A percentile compares a stretch with the other conserved stretches of the same genome.
phyloP scores from a whole-genome alignment of 2,888 invertebrate genomes.

The Branchipolynoe longqiensis region DNA sequence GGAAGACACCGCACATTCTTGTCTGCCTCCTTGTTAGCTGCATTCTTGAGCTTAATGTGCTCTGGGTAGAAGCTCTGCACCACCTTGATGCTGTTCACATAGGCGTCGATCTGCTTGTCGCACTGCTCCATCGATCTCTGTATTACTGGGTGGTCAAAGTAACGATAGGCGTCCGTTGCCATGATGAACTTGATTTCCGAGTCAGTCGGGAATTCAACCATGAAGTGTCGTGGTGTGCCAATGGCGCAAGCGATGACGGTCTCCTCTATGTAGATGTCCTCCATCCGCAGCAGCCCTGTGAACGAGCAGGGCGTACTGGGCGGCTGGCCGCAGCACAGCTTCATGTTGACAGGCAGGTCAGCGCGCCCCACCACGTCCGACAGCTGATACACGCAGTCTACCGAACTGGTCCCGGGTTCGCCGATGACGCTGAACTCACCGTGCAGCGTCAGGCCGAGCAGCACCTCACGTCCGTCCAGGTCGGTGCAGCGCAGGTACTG shows the following conservation, averaged over 20 bases:
- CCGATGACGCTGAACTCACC: constrained; percentile 49
- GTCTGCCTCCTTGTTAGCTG: neutral
- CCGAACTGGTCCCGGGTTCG: constrained; percentile 16
- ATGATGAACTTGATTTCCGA: constrained; percentile 71
- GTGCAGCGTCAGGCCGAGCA: constrained; percentile 8
- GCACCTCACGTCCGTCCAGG: constrained; percentile 42
- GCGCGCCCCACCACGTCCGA: constrained; percentile 71
- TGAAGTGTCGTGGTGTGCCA: constrained; percentile 71
- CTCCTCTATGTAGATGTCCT: constrained; percentile 70
- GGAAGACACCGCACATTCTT: neutral
- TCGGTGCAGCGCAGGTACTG: constrained; percentile 57
- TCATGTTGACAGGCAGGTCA: constrained; percentile 71
- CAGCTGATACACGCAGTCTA: constrained; percentile 63
- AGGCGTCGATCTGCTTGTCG: constrained; percentile 71
- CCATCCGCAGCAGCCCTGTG: constrained; percentile 73
- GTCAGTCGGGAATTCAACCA: constrained; percentile 74
- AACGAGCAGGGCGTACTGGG: constrained; percentile 75
- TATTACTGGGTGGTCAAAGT: constrained; percentile 66
- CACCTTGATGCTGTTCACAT: constrained; percentile 76
- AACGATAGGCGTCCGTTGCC: constrained; percentile 64
- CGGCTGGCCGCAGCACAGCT: constrained; percentile 74
- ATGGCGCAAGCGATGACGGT: constrained; percentile 75
- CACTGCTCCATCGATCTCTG: constrained; percentile 71
- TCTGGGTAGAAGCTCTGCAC: constrained; percentile 68
- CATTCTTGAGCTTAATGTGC: constrained; percentile 7